Evolutionary conservation across 2,888 invertebrate genomes (phyloP).

Genomic region (Polyploca ridens): DNA sequence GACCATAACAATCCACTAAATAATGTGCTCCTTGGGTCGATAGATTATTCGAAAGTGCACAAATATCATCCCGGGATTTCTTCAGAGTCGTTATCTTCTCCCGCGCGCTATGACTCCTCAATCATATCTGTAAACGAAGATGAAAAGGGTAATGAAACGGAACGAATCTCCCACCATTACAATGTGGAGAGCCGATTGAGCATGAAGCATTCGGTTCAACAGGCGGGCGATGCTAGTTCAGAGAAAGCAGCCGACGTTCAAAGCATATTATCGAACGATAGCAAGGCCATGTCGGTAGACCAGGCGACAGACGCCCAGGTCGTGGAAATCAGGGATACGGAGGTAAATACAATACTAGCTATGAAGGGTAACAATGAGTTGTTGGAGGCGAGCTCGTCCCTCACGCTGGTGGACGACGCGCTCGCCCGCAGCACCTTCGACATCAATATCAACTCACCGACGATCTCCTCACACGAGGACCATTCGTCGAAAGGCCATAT

Average conservation of each 20-base stretch:
- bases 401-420: conserved; percentile 68
- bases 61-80: conserved; percentile 51
- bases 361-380: conserved; percentile 69
- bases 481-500: background rate
- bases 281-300: conserved; percentile 43
- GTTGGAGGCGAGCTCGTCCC: conserved; percentile 57
- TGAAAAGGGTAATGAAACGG: conserved; percentile 23
- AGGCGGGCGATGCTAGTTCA: conserved; percentile 31
- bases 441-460: conserved; percentile 24
- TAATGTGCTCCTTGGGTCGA: conserved; percentile 55
- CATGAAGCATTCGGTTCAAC: conserved; percentile 20
- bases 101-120: conserved; percentile 21
- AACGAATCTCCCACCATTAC: conserved; percentile 28
- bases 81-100: conserved; percentile 17
- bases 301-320: conserved; percentile 39
- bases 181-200: conserved; percentile 17
- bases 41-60: conserved; percentile 46
- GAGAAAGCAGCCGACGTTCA: conserved; percentile 25
- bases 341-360: conserved; percentile 65
- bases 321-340: conserved; percentile 43
- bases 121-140: conserved; percentile 12
- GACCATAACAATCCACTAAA: conserved; percentile 71
- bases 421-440: conserved; percentile 30
- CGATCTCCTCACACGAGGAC: background rate
- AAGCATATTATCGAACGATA: conserved; percentile 33